Conservation (phyloP, 1,140 invertebrate genomes). For the Augochlora pura region DNA sequence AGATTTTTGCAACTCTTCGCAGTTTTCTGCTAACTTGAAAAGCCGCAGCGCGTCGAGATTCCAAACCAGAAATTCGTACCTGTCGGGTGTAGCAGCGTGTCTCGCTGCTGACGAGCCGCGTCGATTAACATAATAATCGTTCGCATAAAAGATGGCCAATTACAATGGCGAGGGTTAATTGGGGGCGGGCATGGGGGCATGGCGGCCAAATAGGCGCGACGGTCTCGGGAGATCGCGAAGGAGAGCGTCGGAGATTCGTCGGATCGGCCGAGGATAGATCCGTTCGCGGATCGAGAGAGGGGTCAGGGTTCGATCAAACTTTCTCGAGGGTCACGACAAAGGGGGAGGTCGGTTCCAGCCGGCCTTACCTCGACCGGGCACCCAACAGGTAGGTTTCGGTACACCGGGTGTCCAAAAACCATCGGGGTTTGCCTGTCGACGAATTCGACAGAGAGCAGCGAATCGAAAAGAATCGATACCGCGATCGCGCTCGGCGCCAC, state of each 20-base stretch:
- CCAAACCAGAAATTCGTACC: too few relatives aligned
- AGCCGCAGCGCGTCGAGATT: too few relatives aligned
- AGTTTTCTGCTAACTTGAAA: too few relatives aligned
- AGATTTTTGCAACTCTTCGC: too few relatives aligned
- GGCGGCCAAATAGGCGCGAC: constrained; percentile 4
- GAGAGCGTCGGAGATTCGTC: constrained; percentile 41
- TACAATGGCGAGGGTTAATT: constrained; percentile 40
- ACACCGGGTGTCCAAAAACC: background rate
- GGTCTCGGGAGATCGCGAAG: constrained; percentile 44
- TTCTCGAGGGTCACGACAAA: constrained; percentile 57
- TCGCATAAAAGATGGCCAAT: constrained; percentile 35
- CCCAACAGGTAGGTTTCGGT: constrained; percentile 62
- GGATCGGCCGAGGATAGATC: constrained; percentile 28
- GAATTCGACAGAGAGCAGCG: background rate
- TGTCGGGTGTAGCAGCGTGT: too few relatives aligned
- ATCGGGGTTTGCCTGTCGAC: background rate
- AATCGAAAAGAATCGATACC: background rate
- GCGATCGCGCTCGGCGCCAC: too few relatives aligned
- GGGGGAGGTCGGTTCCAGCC: constrained; percentile 54
- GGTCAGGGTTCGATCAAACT: constrained; percentile 70
- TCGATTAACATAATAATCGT: constrained; percentile 46
- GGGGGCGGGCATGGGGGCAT: background rate
- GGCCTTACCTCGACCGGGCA: constrained; percentile 44
- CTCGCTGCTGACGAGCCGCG: too few relatives aligned
- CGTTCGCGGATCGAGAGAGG: constrained; percentile 48